Evolutionary conservation across 1,140 invertebrate species (phyloP), one percentile per base, ranked within the genome.

Genomic region (Planococcus citri): DNA sequence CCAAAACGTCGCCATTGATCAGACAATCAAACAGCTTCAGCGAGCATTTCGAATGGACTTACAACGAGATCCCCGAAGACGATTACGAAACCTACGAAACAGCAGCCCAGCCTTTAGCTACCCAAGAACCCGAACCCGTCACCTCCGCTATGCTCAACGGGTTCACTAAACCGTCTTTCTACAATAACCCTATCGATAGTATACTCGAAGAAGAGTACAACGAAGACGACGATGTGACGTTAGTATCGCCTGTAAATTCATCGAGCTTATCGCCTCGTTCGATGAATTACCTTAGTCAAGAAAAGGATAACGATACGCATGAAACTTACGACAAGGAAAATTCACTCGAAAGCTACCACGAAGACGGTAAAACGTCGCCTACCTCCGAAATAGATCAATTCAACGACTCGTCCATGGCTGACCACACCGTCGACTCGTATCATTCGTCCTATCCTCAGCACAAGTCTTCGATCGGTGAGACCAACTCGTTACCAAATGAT

Each of bases 231-330:
- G 60, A 64, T 21, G 60, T 25, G 12, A 64, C 60, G 20, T 17
- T 64, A 3, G 60, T 64, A 21, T 64, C 60, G 60, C 60, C 60
- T 3, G 60, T 64, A 2, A 64, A 64, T 25, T 64, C 60, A 4
- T 64, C 60, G 60, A 64, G 60, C 60, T 64, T 64, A 27, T 64
- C 60, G 60, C 60, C 60, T 20, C 21, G 60, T 24, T 64, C 60
- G 20, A 24, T 64, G 60, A 64, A 27, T 27, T 64, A 64, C 22
- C 22, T 64, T 14, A 64, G 60, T 64, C 60, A 64, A 27, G 22
- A 24, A 17, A 27, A 64, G 17, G 25, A 27, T 24, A 2, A 64
- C 22, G 25, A 27, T 64, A 24, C 22, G 8, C 22, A 64, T 1
- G 60, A 64, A 27, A 51, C 41, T 17, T 64, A 64, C 60, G 22